Conservation (phyloP, 2,888 invertebrate genomes). For the Thereva unica region DNA sequence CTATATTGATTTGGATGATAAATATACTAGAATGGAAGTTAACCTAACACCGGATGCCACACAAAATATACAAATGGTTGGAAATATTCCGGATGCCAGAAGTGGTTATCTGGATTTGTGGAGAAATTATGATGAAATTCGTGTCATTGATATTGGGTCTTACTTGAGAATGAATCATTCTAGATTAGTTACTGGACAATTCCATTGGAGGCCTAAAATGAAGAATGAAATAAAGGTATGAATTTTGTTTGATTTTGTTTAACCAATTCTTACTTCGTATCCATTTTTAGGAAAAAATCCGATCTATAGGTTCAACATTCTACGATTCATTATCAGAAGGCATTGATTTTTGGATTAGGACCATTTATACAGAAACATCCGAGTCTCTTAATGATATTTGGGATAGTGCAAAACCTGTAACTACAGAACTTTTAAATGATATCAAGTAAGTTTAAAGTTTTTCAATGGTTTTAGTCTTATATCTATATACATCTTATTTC, state of each 20-base stretch:
- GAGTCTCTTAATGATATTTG: conserved; percentile 72
- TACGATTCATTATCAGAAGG: conserved; percentile 61
- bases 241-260: conserved; percentile 29
- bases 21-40: conserved; percentile 68
- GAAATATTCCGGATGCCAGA: conserved; percentile 75
- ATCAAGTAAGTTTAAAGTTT: conserved; percentile 59
- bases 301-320: conserved; percentile 56
- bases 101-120: conserved; percentile 77
- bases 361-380: conserved; percentile 70
- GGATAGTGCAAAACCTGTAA: conserved; percentile 73
- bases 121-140: conserved; percentile 80
- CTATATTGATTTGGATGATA: conserved; percentile 63
- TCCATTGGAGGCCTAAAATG: conserved; percentile 79
- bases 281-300: conserved; percentile 56
- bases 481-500: no score
- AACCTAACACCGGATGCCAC: conserved; percentile 72
- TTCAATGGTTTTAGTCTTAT: neutral
- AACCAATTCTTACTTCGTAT: neutral
- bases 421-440: conserved; percentile 73
- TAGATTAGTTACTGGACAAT: conserved; percentile 75
- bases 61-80: conserved; percentile 72
- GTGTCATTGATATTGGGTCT: conserved; percentile 76
- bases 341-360: conserved; percentile 69
- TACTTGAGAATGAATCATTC: conserved; percentile 84
- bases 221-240: conserved; percentile 65